Evolutionary conservation across 2,888 invertebrate species (phyloP).

Genomic region (Nemotelus pantherinus): DNA sequence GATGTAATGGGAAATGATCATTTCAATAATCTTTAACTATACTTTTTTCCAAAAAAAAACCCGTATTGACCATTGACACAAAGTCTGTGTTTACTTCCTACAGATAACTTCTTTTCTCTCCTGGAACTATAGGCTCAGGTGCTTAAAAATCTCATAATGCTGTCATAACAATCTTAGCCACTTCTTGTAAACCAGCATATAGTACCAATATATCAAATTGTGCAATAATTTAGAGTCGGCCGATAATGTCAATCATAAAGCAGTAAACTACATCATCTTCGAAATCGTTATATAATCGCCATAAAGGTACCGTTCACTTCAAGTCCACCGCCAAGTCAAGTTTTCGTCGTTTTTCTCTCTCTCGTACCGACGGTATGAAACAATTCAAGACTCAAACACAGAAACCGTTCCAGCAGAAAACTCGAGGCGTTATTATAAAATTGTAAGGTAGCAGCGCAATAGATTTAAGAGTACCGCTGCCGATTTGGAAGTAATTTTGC

Average conservation of each 20-base stretch:
- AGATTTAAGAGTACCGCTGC: constrained; percentile 7
- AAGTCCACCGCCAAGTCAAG: neutral
- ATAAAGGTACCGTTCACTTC: constrained; percentile 35
- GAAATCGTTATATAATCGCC: constrained; percentile 16
- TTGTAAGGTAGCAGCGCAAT: constrained; percentile 18
- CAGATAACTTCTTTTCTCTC: too few species aligned
- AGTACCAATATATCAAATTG: neutral
- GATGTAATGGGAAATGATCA: too few species aligned
- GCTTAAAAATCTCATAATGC: too few species aligned
- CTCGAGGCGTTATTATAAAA: constrained; percentile 35
- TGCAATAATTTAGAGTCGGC: constrained; percentile 19
- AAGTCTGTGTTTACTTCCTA: too few species aligned
- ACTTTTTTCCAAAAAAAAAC: too few species aligned
- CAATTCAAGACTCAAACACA: constrained; percentile 2
- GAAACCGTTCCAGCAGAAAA: constrained; percentile 32
- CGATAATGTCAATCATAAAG: constrained; percentile 37
- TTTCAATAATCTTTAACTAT: too few species aligned
- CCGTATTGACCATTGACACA: too few species aligned
- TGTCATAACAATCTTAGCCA: neutral
- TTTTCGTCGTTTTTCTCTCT: too few species aligned
- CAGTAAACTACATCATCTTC: constrained; percentile 13
- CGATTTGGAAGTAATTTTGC: constrained; percentile 28
- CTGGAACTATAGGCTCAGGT: too few species aligned
- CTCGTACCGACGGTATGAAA: neutral
- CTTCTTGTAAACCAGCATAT: neutral